These are phyloP conservation scores for Pardalotus punctatus DNA, from an alignment of 2,113 vertebrate genomes.

Conservation along the genomic window DNA sequence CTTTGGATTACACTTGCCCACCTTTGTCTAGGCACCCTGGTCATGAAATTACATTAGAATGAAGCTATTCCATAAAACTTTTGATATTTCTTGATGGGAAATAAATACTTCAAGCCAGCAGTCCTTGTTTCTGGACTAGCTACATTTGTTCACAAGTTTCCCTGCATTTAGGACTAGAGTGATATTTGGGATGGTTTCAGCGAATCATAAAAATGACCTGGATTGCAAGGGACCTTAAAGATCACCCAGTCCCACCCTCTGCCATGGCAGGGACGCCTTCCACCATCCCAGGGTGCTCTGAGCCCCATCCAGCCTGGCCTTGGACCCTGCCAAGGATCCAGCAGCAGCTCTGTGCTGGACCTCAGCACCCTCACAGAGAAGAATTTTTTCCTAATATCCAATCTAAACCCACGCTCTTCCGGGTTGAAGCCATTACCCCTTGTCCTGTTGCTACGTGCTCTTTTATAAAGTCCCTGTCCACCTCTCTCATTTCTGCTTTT, in stretches of 20 bases:
- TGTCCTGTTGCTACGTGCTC: background rate
- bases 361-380: background rate
- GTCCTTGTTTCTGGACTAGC: background rate
- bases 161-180: background rate
- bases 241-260: too few species aligned
- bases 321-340: too few species aligned
- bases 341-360: too few species aligned
- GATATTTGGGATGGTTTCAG: background rate
- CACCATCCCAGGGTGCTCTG: too few species aligned
- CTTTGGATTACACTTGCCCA: background rate
- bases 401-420: background rate
- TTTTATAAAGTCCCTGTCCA: background rate
- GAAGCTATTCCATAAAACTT: background rate
- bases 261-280: too few species aligned
- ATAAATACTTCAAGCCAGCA: background rate
- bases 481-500: background rate
- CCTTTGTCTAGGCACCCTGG: background rate
- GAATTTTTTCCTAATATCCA: fast-evolving
- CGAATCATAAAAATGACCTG: background rate
- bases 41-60: background rate
- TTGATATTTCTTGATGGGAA: background rate
- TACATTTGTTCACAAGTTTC: background rate
- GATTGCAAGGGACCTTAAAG: too few species aligned
- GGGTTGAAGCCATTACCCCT: background rate
- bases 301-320: too few species aligned